These are phyloP conservation scores for Charanyca ferruginea DNA, from an alignment of 2,888 invertebrate species.

Conservation along the genomic window DNA sequence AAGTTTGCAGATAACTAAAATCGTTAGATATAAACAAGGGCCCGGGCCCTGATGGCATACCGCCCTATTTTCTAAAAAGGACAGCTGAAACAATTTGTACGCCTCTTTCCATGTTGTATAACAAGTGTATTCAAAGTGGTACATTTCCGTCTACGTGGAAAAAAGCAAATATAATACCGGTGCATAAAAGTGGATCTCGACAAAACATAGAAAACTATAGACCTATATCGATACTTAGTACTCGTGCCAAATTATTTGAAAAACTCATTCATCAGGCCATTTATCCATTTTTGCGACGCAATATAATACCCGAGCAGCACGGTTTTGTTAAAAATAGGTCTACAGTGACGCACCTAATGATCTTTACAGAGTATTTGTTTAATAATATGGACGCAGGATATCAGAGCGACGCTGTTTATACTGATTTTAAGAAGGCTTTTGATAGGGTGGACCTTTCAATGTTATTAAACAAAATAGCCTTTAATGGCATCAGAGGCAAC, in stretches of 20 bases:
- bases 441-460: slow-evolving; percentile 35
- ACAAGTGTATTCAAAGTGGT: no score
- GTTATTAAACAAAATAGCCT: slow-evolving; percentile 19
- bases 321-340: slow-evolving; percentile 56
- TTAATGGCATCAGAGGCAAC: slow-evolving; percentile 16
- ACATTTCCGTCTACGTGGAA: no score
- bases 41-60: no score
- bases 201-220: no score
- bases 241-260: slow-evolving; percentile 52
- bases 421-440: no score
- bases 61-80: no score
- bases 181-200: no score
- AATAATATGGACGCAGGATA: not conserved
- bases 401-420: slow-evolving; percentile 17
- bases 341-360: slow-evolving; percentile 42
- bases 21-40: no score
- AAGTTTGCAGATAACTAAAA: no score
- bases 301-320: slow-evolving; percentile 45
- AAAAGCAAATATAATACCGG: no score
- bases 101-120: no score
- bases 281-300: slow-evolving; percentile 40
- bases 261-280: slow-evolving; percentile 43
- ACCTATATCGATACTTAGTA: slow-evolving; percentile 47
- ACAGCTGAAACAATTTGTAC: no score
- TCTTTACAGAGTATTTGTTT: slow-evolving; percentile 20